phyloP scores from a whole-genome alignment of 2,113 vertebrate genomes.

The Rhinogobius similis region DNA sequence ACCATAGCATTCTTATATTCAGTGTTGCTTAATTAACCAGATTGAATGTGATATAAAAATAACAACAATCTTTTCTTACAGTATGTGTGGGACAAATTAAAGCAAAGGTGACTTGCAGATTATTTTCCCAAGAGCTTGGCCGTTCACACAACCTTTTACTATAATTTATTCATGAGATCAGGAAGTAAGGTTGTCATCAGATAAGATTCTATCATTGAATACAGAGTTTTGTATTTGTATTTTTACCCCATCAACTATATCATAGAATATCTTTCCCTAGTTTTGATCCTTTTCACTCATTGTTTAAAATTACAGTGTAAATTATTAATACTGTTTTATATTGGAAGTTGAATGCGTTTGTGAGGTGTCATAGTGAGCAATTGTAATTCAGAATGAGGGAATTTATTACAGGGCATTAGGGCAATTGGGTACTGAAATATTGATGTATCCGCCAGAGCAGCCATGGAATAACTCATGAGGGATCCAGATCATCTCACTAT shows the following conservation, averaged over 20 bases:
- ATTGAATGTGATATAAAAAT: too few species aligned
- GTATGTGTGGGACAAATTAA: too few species aligned
- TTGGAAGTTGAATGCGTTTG: neutral
- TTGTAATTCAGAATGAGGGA: slow-evolving; percentile 2
- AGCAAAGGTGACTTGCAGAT: too few species aligned
- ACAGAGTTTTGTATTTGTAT: neutral
- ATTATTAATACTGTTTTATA: neutral
- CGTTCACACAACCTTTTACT: slow-evolving; percentile 44
- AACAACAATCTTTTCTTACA: too few species aligned
- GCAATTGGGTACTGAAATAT: slow-evolving; percentile 9
- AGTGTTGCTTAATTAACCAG: too few species aligned
- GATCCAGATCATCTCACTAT: neutral
- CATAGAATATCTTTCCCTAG: neutral
- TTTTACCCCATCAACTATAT: neutral
- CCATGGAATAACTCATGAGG: neutral
- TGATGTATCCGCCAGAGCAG: neutral
- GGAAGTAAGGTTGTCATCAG: neutral
- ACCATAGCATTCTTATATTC: too few species aligned
- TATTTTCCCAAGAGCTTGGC: neutral
- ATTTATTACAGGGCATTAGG: slow-evolving; percentile 8
- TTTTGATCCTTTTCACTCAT: neutral
- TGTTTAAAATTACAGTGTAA: neutral
- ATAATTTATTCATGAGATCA: slow-evolving; percentile 2
- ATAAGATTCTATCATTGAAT: neutral
- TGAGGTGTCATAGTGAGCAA: neutral